These are phyloP conservation scores for Erethizon dorsatum DNA, from an alignment of 2,797 vertebrate species.

Conservation along the genomic window DNA sequence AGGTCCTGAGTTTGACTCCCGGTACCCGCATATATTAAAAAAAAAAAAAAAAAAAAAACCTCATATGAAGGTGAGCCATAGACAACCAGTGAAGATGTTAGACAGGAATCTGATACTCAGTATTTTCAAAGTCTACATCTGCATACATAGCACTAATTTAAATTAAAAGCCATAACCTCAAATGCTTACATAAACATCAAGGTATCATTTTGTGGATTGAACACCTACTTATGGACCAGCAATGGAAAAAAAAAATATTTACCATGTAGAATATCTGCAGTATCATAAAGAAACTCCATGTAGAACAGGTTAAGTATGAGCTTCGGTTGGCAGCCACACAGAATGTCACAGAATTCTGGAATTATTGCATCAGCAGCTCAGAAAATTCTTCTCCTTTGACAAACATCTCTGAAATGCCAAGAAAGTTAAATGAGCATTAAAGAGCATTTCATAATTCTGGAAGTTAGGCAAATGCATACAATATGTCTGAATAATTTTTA, in stretches of 20 bases:
- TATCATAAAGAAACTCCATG: neutral
- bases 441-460: neutral
- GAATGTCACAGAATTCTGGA: neutral
- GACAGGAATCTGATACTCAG: neutral
- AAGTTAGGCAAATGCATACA: neutral
- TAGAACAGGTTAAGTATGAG: neutral
- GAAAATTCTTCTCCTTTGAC: neutral
- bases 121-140: neutral
- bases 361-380: neutral
- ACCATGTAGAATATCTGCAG: rapidly evolving
- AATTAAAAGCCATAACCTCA: neutral
- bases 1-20: too few species aligned
- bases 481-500: neutral
- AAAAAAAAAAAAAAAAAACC: too few species aligned
- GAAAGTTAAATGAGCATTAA: neutral
- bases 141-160: neutral
- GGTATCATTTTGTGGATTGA: neutral
- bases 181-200: neutral
- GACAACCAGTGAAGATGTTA: neutral
- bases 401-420: neutral
- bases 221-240: neutral
- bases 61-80: neutral
- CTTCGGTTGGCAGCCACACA: neutral
- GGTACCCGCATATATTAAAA: too few species aligned
- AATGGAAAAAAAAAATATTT: neutral